Percentiles rank a stretch among this genome's conserved stretches.
These are phyloP conservation scores for Silurus lanzhouensis DNA, from an alignment of 2,797 vertebrate genomes.

Conservation along the genomic window DNA sequence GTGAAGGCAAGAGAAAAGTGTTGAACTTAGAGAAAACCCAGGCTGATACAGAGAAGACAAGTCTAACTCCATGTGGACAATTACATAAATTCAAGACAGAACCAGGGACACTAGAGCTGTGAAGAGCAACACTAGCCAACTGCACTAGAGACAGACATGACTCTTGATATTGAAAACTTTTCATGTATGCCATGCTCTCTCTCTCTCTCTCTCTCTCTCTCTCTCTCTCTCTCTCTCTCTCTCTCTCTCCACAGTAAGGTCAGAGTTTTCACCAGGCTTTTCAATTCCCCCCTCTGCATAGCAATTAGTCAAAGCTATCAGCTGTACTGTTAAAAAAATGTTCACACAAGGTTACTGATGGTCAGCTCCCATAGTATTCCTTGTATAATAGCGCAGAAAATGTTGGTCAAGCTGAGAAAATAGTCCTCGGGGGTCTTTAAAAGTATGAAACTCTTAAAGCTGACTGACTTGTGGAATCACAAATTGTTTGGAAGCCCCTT, in stretches of 20 bases:
- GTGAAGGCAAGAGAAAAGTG: neutral
- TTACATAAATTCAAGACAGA: neutral
- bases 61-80: neutral
- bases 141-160: neutral
- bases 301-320: slow-evolving; percentile 39
- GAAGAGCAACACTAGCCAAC: neutral
- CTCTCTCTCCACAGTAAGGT: neutral
- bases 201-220: neutral
- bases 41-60: neutral
- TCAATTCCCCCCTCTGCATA: slow-evolving; percentile 1
- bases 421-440: neutral
- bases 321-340: slow-evolving; percentile 7
- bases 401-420: neutral
- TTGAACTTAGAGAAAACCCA: neutral
- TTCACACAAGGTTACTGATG: neutral
- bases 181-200: neutral
- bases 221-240: neutral
- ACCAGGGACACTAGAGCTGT: neutral
- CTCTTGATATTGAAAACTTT: neutral
- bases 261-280: neutral
- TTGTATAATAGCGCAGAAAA: neutral
- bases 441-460: neutral
- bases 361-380: neutral
- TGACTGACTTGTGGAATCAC: slow-evolving; percentile 29
- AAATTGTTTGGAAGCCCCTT: slow-evolving; percentile 27